A percentile compares a stretch with the other conserved stretches of the same genome.
Conservation (phyloP, 2,113 vertebrate genomes). For the Corvus hawaiiensis region DNA sequence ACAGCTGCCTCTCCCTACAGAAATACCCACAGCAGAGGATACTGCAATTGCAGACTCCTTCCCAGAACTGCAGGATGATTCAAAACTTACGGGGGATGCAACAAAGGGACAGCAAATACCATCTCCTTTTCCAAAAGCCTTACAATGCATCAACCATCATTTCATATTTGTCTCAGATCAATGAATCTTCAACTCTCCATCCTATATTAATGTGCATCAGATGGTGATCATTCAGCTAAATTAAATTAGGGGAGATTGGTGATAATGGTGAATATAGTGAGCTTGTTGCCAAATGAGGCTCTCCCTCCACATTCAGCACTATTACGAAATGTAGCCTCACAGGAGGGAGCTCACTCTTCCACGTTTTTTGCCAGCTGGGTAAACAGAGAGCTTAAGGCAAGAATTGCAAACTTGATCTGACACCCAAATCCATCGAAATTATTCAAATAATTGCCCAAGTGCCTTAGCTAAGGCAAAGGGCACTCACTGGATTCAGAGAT, state of each 20-base stretch:
- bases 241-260: not conserved
- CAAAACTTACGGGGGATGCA: not conserved
- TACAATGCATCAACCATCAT: not conserved
- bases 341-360: not conserved
- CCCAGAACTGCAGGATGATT: not conserved
- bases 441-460: not conserved
- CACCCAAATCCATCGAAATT: not conserved
- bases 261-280: not conserved
- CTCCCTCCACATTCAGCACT: not conserved
- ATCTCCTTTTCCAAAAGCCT: not conserved
- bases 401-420: not conserved
- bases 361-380: not conserved
- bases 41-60: not conserved
- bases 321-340: not conserved
- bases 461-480: not conserved
- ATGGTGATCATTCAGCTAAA: not conserved
- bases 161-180: not conserved
- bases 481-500: not conserved
- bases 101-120: not conserved
- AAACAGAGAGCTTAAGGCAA: not conserved
- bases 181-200: not conserved
- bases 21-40: not conserved
- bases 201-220: not conserved
- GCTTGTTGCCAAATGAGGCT: not conserved
- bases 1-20: not conserved